These are phyloP conservation scores for Brachypodius melanocephalos DNA, from an alignment of 2,113 vertebrate species.

Conservation along the genomic window DNA sequence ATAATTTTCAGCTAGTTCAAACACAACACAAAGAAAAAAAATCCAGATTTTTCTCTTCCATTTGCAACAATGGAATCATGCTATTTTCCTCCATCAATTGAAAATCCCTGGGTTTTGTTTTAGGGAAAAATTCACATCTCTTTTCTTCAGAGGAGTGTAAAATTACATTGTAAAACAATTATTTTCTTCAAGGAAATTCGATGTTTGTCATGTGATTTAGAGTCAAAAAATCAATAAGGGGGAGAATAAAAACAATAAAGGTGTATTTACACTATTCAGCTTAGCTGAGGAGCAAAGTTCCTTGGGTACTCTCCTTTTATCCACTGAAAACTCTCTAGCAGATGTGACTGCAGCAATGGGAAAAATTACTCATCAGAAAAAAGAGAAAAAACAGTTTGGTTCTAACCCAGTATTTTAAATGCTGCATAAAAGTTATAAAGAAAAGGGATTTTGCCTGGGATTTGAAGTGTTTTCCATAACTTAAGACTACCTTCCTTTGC, in stretches of 20 bases:
- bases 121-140: neutral
- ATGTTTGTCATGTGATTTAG: neutral
- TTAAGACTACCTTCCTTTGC: neutral
- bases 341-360: neutral
- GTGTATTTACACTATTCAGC: neutral
- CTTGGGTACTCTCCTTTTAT: neutral
- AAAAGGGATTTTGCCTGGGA: neutral
- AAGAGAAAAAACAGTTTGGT: neutral
- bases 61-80: neutral
- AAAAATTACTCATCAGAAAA: neutral
- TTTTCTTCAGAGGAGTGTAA: constrained; percentile 21
- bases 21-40: neutral
- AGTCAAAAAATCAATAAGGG: neutral
- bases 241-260: neutral
- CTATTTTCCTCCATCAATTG: neutral
- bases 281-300: neutral
- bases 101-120: neutral
- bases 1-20: neutral
- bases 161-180: constrained; percentile 15
- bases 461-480: neutral
- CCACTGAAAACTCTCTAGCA: neutral
- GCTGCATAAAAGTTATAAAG: neutral
- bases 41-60: neutral
- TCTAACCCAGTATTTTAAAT: neutral
- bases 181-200: constrained; percentile 16